A percentile compares a stretch with the other conserved stretches of the same genome.
phyloP scores from a whole-genome alignment of 2,888 invertebrate genomes.

The Amaurobius ferox region DNA sequence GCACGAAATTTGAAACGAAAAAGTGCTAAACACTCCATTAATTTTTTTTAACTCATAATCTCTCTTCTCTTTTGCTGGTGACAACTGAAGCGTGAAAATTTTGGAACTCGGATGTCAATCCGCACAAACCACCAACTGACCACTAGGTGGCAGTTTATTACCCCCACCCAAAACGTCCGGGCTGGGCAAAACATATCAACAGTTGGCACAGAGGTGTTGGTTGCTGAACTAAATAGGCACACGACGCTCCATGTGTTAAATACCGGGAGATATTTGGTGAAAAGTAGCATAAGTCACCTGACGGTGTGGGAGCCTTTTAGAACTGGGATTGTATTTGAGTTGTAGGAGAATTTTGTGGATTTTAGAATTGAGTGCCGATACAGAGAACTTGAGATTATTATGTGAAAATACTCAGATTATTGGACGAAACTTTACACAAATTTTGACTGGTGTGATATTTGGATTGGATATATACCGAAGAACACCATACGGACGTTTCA shows the following conservation, averaged over 20 bases:
- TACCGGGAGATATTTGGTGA: neutral
- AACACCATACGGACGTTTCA: no score
- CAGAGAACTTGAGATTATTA: no score
- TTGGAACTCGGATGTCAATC: conserved; percentile 1
- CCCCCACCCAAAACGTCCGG: conserved; percentile 20
- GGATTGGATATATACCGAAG: neutral
- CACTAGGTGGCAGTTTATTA: conserved; percentile 66
- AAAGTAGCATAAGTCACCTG: neutral
- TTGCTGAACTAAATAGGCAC: neutral
- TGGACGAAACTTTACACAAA: neutral
- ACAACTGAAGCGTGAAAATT: conserved; percentile 20
- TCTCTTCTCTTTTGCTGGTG: no score
- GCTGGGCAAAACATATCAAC: conserved; percentile 23
- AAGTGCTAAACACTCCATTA: no score
- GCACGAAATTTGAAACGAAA: no score
- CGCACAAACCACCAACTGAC: neutral
- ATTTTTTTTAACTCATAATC: no score
- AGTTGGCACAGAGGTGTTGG: conserved; percentile 16
- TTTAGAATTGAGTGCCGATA: no score
- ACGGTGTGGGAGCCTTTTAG: no score
- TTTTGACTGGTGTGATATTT: neutral
- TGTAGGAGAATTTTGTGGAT: no score
- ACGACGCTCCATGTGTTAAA: conserved; percentile 26
- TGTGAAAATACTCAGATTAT: neutral
- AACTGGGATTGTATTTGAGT: no score